Evolutionary conservation across 2,113 vertebrate genomes (phyloP), one percentile per base, ranked within the genome.

Genomic region (Gasterosteus nipponicus): DNA sequence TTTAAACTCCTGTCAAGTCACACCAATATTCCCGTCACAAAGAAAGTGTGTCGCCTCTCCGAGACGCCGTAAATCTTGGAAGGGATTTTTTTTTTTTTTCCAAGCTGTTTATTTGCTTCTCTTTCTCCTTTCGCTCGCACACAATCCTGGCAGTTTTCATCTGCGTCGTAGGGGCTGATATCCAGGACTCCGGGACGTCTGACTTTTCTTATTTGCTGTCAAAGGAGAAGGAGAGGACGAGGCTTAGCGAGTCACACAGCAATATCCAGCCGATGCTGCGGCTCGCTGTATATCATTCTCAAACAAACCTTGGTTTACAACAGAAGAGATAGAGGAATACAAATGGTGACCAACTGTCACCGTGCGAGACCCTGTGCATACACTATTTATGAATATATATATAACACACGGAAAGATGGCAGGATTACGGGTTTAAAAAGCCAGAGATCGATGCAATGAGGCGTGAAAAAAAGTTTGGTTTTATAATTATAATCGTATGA

Each of bases 1-100:
- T 92, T 91, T 91, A 91, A 91, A 92, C 86, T 87, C 83, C 82
- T 92, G 85, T 91, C 87, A 86, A 89, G 84, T 87, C 85, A 72
- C 75, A 77, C 77, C 83, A 60, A 84, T 86, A 79, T 79, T 81
- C 59, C 78, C 62, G 80, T 77, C 62, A 83, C 85, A 88, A 86
- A 91, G 86, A 74, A 87, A 89, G 70, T 69, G 74, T 83, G 87
- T 89, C 75, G 63, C 73, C 87, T 85, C 84, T 77, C 69, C n/a
- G 81, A 89, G 77, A 82, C 56, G 53, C 73, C 64, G 66, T 70
- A 81, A 79, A 67, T 60, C 83, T 85, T 72, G 22, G 76, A 85
- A 83, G 88, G 83, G 88, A 89, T 81, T 82, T 78, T 89, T 29
- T 85, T 82, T 82, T 83, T 85, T 82, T 26, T 82, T 75, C 82